Base-by-base conservation (phyloP, 1,140 invertebrate species). In the Drosophila arizonae region DNA sequence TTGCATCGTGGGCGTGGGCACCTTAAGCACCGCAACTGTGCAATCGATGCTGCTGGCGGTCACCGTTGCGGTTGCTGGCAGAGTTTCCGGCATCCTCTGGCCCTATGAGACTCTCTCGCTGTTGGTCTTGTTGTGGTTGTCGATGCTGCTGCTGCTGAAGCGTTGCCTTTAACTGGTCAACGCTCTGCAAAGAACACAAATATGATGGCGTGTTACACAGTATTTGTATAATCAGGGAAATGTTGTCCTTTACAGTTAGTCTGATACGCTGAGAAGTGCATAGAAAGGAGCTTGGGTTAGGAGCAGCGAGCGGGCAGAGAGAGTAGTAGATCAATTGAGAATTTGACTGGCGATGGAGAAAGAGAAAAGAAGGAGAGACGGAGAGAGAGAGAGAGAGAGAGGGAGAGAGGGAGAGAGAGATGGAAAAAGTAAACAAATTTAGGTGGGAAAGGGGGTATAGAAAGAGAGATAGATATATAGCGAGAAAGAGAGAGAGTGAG, bases 1-100 rank as follows among this genome's bases (percentile, higher is more conserved):
- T 52, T 88, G 84, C 61, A 88, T 77, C 17, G 77, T 88, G 51
- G 84, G 84, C 56, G 84, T 65, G 48, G 85, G 80, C 65, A 88
- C 84, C 74, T 88, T 88, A 45, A 88, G 85, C 65, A 88, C 77
- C 50, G 84, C 84, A 66, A 88, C 84, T 28, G 79, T 88, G 74
- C 85, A 80, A 63, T 88, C 84, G 56, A 89, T 67, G 77, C 76
- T 75, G 74, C 85, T 84, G 73, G 84, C 77, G 60, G 57, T 84
- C 70, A 88, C 80, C 68, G 84, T 88, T 15, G 84, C 84, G 68
- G 79, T 80, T 2, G 84, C 84, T 58, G 84, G 84, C 71, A 88
- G 58, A 65, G 84, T 89, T 72, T 88, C 84, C 64, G 84, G 84
- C 84, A 88, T 88, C 28, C 50, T 80, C 70, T 36, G 33, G 26